Percentiles rank a stretch among this genome's conserved stretches.
Conservation (phyloP, 2,113 vertebrate species). For the Axis porcinus region DNA sequence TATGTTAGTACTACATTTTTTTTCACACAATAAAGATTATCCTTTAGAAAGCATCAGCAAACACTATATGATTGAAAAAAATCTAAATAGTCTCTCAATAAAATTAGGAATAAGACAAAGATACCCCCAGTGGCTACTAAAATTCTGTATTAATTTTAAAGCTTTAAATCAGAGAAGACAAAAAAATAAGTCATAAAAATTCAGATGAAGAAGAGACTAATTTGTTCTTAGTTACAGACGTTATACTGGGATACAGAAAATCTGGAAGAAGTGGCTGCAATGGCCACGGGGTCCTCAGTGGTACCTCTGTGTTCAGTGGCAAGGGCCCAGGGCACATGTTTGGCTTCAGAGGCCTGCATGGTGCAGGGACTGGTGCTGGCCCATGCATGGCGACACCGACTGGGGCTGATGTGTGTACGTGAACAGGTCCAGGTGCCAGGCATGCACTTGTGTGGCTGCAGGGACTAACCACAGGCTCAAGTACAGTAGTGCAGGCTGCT, state of each 20-base stretch:
- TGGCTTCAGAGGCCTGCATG: background rate
- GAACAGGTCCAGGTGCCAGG: background rate
- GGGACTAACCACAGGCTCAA: background rate
- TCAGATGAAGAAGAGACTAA: background rate
- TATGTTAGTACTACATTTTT: background rate
- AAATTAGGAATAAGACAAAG: background rate
- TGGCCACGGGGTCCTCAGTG: background rate
- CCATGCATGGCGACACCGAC: accelerated
- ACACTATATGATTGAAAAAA: background rate
- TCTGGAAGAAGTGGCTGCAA: background rate
- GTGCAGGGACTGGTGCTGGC: background rate
- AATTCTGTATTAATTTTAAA: background rate
- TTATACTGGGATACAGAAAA: background rate
- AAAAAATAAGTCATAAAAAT: background rate
- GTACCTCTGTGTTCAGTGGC: background rate
- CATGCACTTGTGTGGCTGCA: background rate
- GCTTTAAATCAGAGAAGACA: background rate
- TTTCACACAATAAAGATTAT: background rate
- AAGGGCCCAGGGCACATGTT: background rate
- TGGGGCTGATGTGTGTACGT: background rate
- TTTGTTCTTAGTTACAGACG: background rate
- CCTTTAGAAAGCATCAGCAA: background rate
- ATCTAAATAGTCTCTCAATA: background rate
- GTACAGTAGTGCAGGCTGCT: background rate
- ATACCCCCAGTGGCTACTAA: background rate